Conservation (phyloP, 2,797 vertebrate species). For the Danio tinwini region DNA sequence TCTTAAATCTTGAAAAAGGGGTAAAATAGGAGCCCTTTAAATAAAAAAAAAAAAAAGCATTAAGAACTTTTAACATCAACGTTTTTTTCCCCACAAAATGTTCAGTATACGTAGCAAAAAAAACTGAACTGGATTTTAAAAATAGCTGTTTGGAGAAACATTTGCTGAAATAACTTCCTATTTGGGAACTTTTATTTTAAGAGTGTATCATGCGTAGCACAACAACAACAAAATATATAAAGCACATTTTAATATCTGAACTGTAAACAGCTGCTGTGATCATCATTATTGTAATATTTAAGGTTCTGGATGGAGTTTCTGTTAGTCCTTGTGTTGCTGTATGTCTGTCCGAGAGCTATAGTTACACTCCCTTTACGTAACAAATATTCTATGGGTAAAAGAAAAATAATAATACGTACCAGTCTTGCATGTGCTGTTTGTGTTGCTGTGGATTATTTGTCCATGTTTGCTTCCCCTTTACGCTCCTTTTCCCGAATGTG, state of each 20-base stretch:
- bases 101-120: no score
- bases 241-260: constrained; percentile 54
- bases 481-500: constrained; percentile 73
- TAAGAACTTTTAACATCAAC: no score
- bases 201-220: neutral
- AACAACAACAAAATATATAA: constrained; percentile 33
- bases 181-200: no score
- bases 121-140: no score
- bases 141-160: no score
- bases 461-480: constrained; percentile 67
- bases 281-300: constrained; percentile 57
- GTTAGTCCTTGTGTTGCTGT: constrained; percentile 62
- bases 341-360: constrained; percentile 56
- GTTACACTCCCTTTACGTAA: constrained; percentile 53
- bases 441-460: constrained; percentile 77
- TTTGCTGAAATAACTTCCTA: no score
- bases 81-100: no score
- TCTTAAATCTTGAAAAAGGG: no score
- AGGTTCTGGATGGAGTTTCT: constrained; percentile 22
- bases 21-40: no score
- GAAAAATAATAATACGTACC: constrained; percentile 60
- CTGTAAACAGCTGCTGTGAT: constrained; percentile 21
- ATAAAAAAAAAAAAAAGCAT: no score
- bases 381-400: constrained; percentile 34
- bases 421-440: constrained; percentile 81